Percentiles rank a stretch among this genome's conserved stretches.
These are phyloP conservation scores for Taurulus bubalis DNA, from an alignment of 2,113 vertebrate species.

Conservation along the genomic window DNA sequence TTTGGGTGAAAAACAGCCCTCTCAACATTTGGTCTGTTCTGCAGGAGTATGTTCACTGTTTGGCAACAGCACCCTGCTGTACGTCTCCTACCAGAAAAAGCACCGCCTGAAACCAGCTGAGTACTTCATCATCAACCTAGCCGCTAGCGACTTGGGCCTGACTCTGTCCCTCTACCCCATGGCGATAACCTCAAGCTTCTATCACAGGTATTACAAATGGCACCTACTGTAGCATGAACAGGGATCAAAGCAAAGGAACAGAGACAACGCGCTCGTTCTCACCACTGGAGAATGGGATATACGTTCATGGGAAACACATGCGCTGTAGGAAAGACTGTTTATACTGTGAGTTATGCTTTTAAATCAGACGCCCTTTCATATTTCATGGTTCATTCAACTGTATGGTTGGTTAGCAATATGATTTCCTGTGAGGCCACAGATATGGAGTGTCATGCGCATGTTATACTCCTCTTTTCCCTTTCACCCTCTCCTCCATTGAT, in stretches of 20 bases:
- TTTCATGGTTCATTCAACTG: constrained; percentile 30
- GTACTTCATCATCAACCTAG: constrained; percentile 87
- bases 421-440: constrained; percentile 23
- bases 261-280: background rate
- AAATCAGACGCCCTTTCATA: constrained; percentile 4
- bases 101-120: constrained; percentile 86
- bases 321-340: background rate
- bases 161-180: constrained; percentile 86
- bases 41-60: constrained; percentile 84
- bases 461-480: constrained; percentile 8
- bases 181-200: constrained; percentile 85
- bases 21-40: constrained; percentile 18
- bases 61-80: constrained; percentile 84
- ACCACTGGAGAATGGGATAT: background rate
- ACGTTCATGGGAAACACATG: constrained; percentile 6
- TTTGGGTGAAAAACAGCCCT: background rate
- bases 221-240: background rate
- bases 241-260: background rate
- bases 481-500: constrained; percentile 39
- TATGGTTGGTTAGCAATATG: constrained; percentile 20
- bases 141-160: constrained; percentile 86
- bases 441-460: constrained; percentile 3
- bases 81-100: constrained; percentile 85
- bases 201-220: constrained; percentile 82
- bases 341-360: background rate